Base-by-base conservation (phyloP, 2,888 invertebrate genomes). In the Adela reaumurella region DNA sequence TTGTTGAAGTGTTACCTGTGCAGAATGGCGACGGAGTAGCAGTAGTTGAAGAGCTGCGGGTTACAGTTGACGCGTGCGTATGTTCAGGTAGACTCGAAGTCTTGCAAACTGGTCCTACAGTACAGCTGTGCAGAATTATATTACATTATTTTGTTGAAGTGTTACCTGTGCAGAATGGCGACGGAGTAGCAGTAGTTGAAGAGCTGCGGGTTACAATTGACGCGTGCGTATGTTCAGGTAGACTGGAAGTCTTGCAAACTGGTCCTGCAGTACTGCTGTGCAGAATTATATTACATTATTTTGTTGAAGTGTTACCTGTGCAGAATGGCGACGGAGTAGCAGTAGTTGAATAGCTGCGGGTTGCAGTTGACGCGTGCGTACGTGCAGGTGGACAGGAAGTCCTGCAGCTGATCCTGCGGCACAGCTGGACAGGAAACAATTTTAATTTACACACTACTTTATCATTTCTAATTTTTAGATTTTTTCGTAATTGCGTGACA, bases 171-270 rank as follows among this genome's bases (percentile, higher is more conserved):
- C 58, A 89, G 80, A 17, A 92, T 66, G 1, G 90, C 88, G 6
- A 92, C 89, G 0, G 90, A 86, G 42, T 85, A 82, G 43, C 87
- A 84, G 63, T 92, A 93, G 65, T 91, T 88, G 70, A 90, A 94
- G 54, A 94, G 67, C 55, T 88, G 86, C 0, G 92, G 87, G 67
- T 94, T 94, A 10, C 92, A 70, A 41, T 88, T 84, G 56, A 88
- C 88, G 51, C 90, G 83, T 44, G 86, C 81, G 59, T 80, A 92
- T 8, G 85, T 86, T 45, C 88, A 83, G 16, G 87, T 81, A 0
- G 90, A 85, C 19, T 88, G 67, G 48, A 92, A 83, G 24, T 87
- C 83, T 17, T 88, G 83, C 14, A 84, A 84, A 68, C 49, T 76
- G 55, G 50, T 70, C 63, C 54, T 67, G 61, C 3, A 76, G 74